Base-by-base conservation (phyloP, 2,113 vertebrate genomes). In the Acanthisitta chloris region DNA sequence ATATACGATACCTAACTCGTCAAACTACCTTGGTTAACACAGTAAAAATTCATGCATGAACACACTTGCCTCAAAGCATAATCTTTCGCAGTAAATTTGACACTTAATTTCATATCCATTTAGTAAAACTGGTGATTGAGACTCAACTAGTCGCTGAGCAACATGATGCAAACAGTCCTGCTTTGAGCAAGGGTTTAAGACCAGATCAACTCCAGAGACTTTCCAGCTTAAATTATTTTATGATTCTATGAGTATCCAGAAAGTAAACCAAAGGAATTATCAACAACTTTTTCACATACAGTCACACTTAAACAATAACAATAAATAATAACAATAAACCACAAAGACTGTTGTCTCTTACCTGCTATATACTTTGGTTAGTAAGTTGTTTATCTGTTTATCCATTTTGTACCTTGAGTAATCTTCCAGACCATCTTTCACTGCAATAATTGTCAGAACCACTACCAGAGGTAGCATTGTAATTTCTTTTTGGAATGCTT, bases 401-500 rank as follows among this genome's bases (percentile, higher is more conserved):
- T 99, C 99, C 40, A 98, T 98, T 95, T 98, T 97, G 94, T 99
- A 99, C 65, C 99, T 99, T 14, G 98, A 98, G 92, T 99, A 99
- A 96, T 99, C 99, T 92, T 99, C 99, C 90, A 99, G 95, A 51
- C 98, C 99, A 61, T 99, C 99, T 96, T 99, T 99, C 81, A 99
- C 96, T 55, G 98, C 99, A 24, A 99, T 99, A 65, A 99, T 98
- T 10, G 94, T 94, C 45, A 99, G 98, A 57, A 99, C 99, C 4
- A 98, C 98, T n/a, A 98, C 33, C 17, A 99, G 97, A 36, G 99
- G 99, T 55, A 99, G 97, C 99, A 99, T 99, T 8, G 99, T 99
- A 80, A 99, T 99, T 96, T 99, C 99, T 94, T 99, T 99, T 86
- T 99, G 99, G 96, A 99, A 99, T 67, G 99, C 99, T 97, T 99